Conservation (phyloP, 2,888 invertebrate species). For the Boloria selene region DNA sequence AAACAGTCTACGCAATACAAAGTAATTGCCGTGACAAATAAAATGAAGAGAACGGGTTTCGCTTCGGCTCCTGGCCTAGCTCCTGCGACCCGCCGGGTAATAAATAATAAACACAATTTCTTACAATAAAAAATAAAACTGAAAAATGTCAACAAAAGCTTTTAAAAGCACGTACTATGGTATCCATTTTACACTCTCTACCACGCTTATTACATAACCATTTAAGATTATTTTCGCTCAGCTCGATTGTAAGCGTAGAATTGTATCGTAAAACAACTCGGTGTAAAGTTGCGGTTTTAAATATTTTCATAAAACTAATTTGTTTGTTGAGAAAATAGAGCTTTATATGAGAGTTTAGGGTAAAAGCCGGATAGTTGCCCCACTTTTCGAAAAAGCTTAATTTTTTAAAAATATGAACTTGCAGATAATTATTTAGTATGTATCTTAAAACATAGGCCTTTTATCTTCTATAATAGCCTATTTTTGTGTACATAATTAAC, state of each 20-base stretch:
- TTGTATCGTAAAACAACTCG: constrained; percentile 28
- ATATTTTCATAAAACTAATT: constrained; percentile 61
- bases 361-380: no score
- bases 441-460: no score
- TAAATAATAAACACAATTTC: constrained; percentile 53
- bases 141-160: constrained; percentile 61
- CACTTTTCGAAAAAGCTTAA: no score
- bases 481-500: no score
- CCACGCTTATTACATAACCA: background rate
- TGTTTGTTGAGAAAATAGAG: constrained; percentile 46
- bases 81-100: constrained; percentile 28
- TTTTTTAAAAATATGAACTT: no score
- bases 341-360: no score
- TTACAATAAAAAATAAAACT: constrained; percentile 66
- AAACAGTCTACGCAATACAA: constrained; percentile 48
- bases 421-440: no score
- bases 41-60: constrained; percentile 38
- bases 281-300: constrained; percentile 46
- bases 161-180: constrained; percentile 43
- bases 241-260: background rate
- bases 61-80: constrained; percentile 11
- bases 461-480: no score
- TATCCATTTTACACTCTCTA: background rate
- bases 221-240: constrained; percentile 23
- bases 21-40: constrained; percentile 54